These are phyloP conservation scores for Netelia inedita DNA, from an alignment of 2,888 invertebrate genomes.

Conservation along the genomic window DNA sequence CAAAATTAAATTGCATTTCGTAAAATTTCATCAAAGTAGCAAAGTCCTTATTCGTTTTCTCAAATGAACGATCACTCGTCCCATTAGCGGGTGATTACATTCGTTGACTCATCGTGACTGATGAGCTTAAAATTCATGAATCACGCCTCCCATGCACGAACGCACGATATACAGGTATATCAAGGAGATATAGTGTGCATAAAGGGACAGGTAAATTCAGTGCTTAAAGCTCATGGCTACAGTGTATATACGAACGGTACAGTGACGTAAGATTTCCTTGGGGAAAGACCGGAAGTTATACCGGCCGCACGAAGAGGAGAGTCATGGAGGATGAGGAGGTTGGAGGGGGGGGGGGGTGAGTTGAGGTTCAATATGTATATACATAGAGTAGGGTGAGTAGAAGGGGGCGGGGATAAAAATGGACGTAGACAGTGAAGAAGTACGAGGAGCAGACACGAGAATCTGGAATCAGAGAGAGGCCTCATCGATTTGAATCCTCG, in stretches of 20 bases:
- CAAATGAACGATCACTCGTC: neutral
- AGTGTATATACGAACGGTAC: slow-evolving; percentile 12
- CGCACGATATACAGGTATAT: slow-evolving; percentile 4
- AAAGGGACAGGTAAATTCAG: slow-evolving; percentile 18
- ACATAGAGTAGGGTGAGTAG: neutral
- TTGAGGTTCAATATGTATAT: neutral
- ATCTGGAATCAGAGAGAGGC: slow-evolving; percentile 53
- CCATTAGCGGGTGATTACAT: slow-evolving; percentile 16
- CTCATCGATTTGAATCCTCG: slow-evolving; percentile 66
- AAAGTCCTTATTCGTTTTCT: no score
- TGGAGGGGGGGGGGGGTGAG: neutral
- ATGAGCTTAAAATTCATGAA: slow-evolving; percentile 32
- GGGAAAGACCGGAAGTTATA: slow-evolving; percentile 73
- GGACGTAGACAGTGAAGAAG: slow-evolving; percentile 56
- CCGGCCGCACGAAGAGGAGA: slow-evolving; percentile 39
- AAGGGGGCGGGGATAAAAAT: slow-evolving; percentile 22
- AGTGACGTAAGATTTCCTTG: slow-evolving; percentile 76
- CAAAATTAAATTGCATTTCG: no score
- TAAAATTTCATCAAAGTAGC: no score
- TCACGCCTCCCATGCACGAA: slow-evolving; percentile 26
- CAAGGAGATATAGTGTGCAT: neutral
- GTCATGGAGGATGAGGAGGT: slow-evolving; percentile 27
- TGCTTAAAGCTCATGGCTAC: slow-evolving; percentile 6
- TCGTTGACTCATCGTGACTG: slow-evolving; percentile 35
- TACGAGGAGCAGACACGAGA: slow-evolving; percentile 70